Evolutionary conservation across 2,797 vertebrate species (phyloP), one percentile per base, ranked within the genome.

Genomic region (Sebastes minor): DNA sequence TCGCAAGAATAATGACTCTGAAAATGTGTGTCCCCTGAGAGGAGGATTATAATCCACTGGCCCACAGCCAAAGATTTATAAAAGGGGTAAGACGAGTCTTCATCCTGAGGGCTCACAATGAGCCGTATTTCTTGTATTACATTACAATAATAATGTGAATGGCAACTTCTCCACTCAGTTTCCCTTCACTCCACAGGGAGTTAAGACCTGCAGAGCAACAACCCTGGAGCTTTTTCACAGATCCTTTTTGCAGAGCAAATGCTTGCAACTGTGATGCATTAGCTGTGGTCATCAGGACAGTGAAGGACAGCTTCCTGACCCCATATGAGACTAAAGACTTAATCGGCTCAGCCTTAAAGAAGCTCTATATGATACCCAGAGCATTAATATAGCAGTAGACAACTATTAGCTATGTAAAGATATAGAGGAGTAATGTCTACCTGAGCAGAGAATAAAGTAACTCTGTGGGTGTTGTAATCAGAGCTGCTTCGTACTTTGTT

Each of bases 31-130:
- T 88, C 83, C 68, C 80, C 73, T 61, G 71, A 86, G 82, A 88
- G 72, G 57, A 85, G 78, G 78, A 80, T 89, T 93, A 80, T 88
- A 82, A 85, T 87, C 78, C 85, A 32, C 59, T 86, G 86, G 81
- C 82, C 81, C 66, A 35, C 64, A 83, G 86, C 82, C 82, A 84
- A 20, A 63, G 78, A 81, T 76, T 84, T 71, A 73, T 74, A 56
- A 77, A 77, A 70, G 38, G 65, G 6, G 62, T 57, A 28, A 80
- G 11, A 25, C 74, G 79, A 75, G 70, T 49, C 73, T 64, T 77
- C 70, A 60, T 76, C 78, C 49, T 69, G 12, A 66, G 56, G 71
- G 25, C 76, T 86, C 64, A 32, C 64, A 64, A 12, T 63, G 33
- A 84, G 69, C 53, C 72, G 69, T 59, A 78, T 66, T 85, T 70